These are phyloP conservation scores for Symphodus melops DNA, from an alignment of 2,113 vertebrate genomes.

Conservation along the genomic window DNA sequence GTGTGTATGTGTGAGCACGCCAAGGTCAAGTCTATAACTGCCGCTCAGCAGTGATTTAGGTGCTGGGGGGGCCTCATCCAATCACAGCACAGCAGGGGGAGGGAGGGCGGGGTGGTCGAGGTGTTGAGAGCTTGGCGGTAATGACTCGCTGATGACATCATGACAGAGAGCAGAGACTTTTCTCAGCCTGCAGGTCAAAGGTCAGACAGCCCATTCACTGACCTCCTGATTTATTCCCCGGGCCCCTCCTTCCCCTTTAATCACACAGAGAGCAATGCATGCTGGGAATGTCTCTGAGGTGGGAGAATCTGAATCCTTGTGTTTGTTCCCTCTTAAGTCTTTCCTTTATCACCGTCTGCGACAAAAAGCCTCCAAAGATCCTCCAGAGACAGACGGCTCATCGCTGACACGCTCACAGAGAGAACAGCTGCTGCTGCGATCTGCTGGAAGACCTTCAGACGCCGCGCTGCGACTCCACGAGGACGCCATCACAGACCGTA, in stretches of 20 bases:
- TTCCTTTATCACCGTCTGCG: constrained; percentile 38
- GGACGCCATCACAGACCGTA: constrained; percentile 46
- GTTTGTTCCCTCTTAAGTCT: constrained; percentile 46
- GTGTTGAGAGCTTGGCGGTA: constrained; percentile 77
- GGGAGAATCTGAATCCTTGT: constrained; percentile 29
- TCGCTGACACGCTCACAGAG: constrained; percentile 33
- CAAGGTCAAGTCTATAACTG: constrained; percentile 80
- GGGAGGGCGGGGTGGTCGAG: constrained; percentile 58
- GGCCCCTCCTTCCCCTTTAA: constrained; percentile 73
- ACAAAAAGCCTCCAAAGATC: constrained; percentile 20
- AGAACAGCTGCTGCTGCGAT: constrained; percentile 51
- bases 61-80: constrained; percentile 50
- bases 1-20: constrained; percentile 58
- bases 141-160: constrained; percentile 81
- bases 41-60: constrained; percentile 67
- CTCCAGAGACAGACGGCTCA: constrained; percentile 39
- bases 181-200: constrained; percentile 64
- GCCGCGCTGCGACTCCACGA: constrained; percentile 14
- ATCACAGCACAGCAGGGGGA: constrained; percentile 29
- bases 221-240: constrained; percentile 77
- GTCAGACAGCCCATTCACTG: constrained; percentile 77
- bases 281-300: constrained; percentile 64
- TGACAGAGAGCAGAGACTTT: constrained; percentile 76
- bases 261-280: constrained; percentile 75
- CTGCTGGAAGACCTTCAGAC: constrained; percentile 55